phyloP scores from a whole-genome alignment of 2,113 vertebrate species.

The Poeciliopsis occidentalis region DNA sequence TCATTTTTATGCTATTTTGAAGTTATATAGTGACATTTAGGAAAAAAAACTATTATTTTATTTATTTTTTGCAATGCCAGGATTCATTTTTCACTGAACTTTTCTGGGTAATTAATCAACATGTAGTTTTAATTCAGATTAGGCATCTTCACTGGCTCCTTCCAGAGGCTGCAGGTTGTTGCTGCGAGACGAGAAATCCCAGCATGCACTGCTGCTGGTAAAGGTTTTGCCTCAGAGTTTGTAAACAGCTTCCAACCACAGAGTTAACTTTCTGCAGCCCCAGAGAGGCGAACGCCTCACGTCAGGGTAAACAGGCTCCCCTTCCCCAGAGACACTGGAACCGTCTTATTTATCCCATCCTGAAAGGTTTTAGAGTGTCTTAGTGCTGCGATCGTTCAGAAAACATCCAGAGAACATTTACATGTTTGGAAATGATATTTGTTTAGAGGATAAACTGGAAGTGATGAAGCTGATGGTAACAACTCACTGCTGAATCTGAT shows the following conservation, averaged over 20 bases:
- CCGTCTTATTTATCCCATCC: slow-evolving; percentile 20
- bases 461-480: slow-evolving; percentile 69
- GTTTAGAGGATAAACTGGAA: slow-evolving; percentile 31
- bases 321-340: neutral
- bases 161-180: slow-evolving; percentile 8
- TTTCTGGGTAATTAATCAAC: no score
- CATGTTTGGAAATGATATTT: slow-evolving; percentile 51
- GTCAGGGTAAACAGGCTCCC: slow-evolving; percentile 3
- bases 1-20: slow-evolving; percentile 24
- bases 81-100: no score
- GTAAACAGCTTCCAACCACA: neutral
- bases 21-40: no score
- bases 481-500: slow-evolving; percentile 73
- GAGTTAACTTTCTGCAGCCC: neutral
- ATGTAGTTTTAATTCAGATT: neutral
- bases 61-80: no score
- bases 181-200: slow-evolving; percentile 15
- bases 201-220: slow-evolving; percentile 12
- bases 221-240: neutral
- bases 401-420: slow-evolving; percentile 53
- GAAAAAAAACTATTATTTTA: no score
- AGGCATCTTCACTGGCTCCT: neutral
- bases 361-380: slow-evolving; percentile 25
- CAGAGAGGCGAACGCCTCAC: neutral
- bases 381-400: slow-evolving; percentile 25